Base-by-base conservation (phyloP, 2,797 vertebrate genomes). In the Petrocephalus sullivani region DNA sequence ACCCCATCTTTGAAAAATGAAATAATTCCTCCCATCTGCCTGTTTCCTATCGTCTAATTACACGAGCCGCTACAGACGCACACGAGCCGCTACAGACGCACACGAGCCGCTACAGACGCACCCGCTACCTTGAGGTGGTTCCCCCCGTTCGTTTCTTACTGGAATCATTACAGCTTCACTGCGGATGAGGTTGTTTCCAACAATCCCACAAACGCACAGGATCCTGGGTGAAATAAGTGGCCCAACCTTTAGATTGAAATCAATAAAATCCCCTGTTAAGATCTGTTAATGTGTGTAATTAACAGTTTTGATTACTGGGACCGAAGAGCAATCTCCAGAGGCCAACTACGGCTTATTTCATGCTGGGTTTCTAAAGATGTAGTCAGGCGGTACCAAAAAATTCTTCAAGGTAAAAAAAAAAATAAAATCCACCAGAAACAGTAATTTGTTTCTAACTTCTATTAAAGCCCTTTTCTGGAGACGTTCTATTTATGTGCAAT, bases 1-100 rank as follows among this genome's bases (percentile, higher is more conserved):
- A 64, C 87, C 93, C 94, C 92, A 93, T 91, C 93, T 92, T 92
- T 92, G 93, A 92, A 92, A 93, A 94, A 94, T 93, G 91, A 90
- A 92, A 93, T 91, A 90, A 54, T 93, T 91, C 90, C 81, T 91
- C 93, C 94, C 91, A 89, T 92, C 91, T 90, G 91, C 90, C 60
- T 14, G 89, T 89, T 91, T 89, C 4, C 89, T 78, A n/a, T 92
- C 91, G 92, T 94, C 93, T 94, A 95, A 95, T 94, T 94, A 95
- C 92, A 91, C 71, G 88, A 85, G 88, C 91, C 87, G 89, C 89
- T 56, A 90, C 90, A 87, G 84, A 88, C 88, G 86, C 58, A 91
- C 89, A n/a, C n/a, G n/a, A n/a, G n/a, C 91, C 92, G 93, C 94
- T 92, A 93, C 89, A n/a, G n/a, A n/a, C 87, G 89, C 89, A 95